Evolutionary conservation across 1,140 invertebrate species (phyloP), one percentile per base, ranked within the genome.

Genomic region (Bombus breviceps): DNA sequence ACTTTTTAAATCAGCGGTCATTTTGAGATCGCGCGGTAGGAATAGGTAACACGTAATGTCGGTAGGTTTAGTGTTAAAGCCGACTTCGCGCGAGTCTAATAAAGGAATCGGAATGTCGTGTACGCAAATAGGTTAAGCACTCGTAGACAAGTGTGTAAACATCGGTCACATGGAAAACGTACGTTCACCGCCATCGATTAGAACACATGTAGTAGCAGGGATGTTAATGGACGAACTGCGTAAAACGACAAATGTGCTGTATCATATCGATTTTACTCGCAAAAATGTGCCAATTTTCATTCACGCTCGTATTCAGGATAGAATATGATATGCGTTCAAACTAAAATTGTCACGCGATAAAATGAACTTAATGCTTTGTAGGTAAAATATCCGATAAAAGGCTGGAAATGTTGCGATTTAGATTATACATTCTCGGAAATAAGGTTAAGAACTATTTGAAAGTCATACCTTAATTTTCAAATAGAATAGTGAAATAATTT

Each of bases 121-220:
- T 75, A 83, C 22, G 62, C n/a, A 53, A 83, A 78, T 83, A 28
- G 68, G 41, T 80, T 80, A 64, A 81, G 34, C 28, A 79, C 57
- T 85, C 76, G 41, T 72, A 72, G 76, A 79, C 76, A 32, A 47
- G 4, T 32, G 53, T 80, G 81, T 59, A 83, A 84, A 78, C 82
- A 78, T 3, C 32, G 13, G 6, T 22, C 15, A 34, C 13, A 13
- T 39, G 39, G 66, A 25, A 47, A 85, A 77, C 28, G 28, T 77
- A 57, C 73, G 28, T 77, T 76, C 62, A 53, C 41, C 73, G 72
- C 22, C 25, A 34, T 15, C 18, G 13, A 25, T n/a, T 32, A 6
- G n/a, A 78, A 18, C 47, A 68, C 15, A 22, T 53, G 34, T 53
- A 68, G 47, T 8, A 57, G 22, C 47, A 18, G 37, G 13, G 34